Base-by-base conservation (phyloP, 2,113 vertebrate species). In the Phrynosoma blainvillii region DNA sequence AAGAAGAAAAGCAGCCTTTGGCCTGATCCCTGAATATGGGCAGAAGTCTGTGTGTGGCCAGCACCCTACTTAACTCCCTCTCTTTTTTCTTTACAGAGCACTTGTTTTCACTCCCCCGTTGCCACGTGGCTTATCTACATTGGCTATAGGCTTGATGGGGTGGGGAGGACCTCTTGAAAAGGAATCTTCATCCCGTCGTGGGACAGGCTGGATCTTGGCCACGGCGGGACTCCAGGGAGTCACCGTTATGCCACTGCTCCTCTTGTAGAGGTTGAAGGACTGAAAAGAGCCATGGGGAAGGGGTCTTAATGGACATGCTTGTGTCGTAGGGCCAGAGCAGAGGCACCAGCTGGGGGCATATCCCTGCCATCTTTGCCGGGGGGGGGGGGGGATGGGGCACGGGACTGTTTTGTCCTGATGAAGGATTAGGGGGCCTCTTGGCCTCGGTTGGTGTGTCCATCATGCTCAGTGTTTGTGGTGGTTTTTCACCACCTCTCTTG, bases 141-240 rank as follows among this genome's bases (percentile, higher is more conserved):
- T 42, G 80, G 80, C 52, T 70, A 62, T 83, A 70, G 65, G 83
- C 42, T 82, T 76, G 75, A 79, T 62, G 70, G 77, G 5, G 42
- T 30, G 23, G 25, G 30, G 74, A 18, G 4, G 73, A 70, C 74
- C 77, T 88, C 70, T 32, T 12, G 59, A 32, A 76, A 78, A 86
- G 59, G 59, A 86, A 36, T 16, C 73, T 76, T 82, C 27, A 23
- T 78, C 82, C 47, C 16, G n/a, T 88, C 23, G 65, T 65, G 81
- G 23, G 40, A 47, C 87, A 78, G 32, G 81, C 81, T 88, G 87
- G 87, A 88, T 88, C 87, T 84, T 84, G 74, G 42, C 81, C 68
- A 10, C 25, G 11, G 56, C 10, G 59, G 80, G 80, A 32, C 42
- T 66, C 30, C 36, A 9, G 73, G 86, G 79, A 76, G 42, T 82